These are phyloP conservation scores for Plagodis pulveraria DNA, from an alignment of 2,888 invertebrate genomes.

Conservation along the genomic window DNA sequence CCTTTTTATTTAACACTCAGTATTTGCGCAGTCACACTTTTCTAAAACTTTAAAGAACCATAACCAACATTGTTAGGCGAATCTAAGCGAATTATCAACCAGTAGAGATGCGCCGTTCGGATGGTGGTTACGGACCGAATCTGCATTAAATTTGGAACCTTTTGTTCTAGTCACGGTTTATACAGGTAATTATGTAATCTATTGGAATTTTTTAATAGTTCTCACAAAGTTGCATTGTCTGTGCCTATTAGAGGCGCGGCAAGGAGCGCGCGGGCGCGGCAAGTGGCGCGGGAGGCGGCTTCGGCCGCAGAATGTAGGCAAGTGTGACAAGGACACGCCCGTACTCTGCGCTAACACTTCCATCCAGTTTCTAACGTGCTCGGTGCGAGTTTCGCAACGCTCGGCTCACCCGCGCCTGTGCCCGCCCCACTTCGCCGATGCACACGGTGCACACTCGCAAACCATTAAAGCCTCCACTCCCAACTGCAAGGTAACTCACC, in stretches of 20 bases:
- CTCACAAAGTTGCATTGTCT: constrained; percentile 76
- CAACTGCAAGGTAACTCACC: constrained; percentile 62
- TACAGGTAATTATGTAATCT: constrained; percentile 49
- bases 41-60: constrained; percentile 17
- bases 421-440: constrained; percentile 66
- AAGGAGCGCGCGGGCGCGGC: constrained; percentile 48
- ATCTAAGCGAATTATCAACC: constrained; percentile 2
- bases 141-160: constrained; percentile 17
- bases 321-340: constrained; percentile 85
- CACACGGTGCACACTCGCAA: constrained; percentile 57
- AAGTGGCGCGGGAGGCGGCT: constrained; percentile 67
- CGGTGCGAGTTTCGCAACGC: constrained; percentile 79
- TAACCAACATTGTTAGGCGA: constrained; percentile 6
- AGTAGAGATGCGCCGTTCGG: not conserved
- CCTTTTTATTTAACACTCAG: constrained; percentile 27
- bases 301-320: constrained; percentile 82
- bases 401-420: constrained; percentile 63
- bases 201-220: constrained; percentile 65
- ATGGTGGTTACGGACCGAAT: not conserved
- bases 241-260: constrained; percentile 65
- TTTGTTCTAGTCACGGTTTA: constrained; percentile 33
- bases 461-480: constrained; percentile 60
- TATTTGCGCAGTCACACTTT: constrained; percentile 31
- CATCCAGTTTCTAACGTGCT: constrained; percentile 84
- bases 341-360: constrained; percentile 82